Conservation (phyloP, 2,888 invertebrate species). For the Bugulina stolonifera region DNA sequence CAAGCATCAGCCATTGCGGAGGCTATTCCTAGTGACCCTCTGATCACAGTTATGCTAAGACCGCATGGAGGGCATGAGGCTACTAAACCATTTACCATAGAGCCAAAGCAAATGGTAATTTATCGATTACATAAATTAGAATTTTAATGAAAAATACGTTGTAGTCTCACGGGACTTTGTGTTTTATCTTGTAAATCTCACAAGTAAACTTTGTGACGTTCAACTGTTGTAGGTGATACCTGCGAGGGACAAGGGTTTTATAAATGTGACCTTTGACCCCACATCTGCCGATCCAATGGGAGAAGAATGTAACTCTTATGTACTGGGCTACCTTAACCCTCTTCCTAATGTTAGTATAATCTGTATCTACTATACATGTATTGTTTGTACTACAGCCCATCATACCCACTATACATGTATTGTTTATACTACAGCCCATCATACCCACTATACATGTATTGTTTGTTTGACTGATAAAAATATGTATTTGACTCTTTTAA, state of each 20-base stretch:
- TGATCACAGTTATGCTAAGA: constrained; percentile 38
- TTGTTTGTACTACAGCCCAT: too few relatives aligned
- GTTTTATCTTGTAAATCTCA: too few relatives aligned
- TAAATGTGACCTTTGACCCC: constrained; percentile 42
- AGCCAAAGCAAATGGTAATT: constrained; percentile 42
- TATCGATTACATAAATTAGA: neutral
- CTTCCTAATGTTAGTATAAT: constrained; percentile 35
- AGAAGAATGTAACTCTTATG: constrained; percentile 39
- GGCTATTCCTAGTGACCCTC: constrained; percentile 29
- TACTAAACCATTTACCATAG: constrained; percentile 37
- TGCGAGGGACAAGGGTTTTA: constrained; percentile 36
- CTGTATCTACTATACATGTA: too few relatives aligned
- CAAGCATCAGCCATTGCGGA: neutral
- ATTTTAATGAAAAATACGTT: too few relatives aligned
- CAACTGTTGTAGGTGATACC: constrained; percentile 49
- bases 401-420: too few relatives aligned
- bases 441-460: too few relatives aligned
- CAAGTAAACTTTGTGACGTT: too few relatives aligned
- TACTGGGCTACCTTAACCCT: constrained; percentile 44
- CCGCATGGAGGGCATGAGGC: constrained; percentile 37
- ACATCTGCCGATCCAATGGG: constrained; percentile 35
- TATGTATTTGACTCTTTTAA: too few relatives aligned
- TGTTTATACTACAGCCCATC: too few relatives aligned
- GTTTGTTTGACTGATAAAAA: too few relatives aligned
- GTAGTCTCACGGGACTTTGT: too few relatives aligned